A percentile compares a stretch with the other conserved stretches of the same genome.
phyloP scores from a whole-genome alignment of 2,888 invertebrate species.

The Ophonus ardosiacus region DNA sequence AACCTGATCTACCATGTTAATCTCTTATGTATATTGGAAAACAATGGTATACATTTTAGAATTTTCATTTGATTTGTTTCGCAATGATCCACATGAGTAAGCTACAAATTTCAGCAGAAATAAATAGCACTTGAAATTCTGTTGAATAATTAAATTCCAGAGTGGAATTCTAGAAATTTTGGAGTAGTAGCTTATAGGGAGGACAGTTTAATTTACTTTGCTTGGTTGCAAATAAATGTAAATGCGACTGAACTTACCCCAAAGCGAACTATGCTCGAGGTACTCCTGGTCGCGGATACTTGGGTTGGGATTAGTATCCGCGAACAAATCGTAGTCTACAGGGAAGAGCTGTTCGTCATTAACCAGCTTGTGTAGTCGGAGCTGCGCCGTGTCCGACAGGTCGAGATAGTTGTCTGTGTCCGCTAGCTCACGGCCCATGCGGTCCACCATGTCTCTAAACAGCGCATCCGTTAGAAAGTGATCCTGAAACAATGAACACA shows the following conservation, averaged over 20 bases:
- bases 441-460: slow-evolving; percentile 86
- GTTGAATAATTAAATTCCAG: background rate
- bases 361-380: slow-evolving; percentile 76
- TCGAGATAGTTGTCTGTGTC: slow-evolving; percentile 83
- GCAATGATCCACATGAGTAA: too few relatives aligned
- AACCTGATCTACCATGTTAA: too few relatives aligned
- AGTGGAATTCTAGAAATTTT: background rate
- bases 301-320: slow-evolving; percentile 85
- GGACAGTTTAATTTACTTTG: background rate
- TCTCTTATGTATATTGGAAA: too few relatives aligned
- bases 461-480: slow-evolving; percentile 84
- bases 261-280: slow-evolving; percentile 86
- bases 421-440: slow-evolving; percentile 86
- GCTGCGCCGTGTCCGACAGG: slow-evolving; percentile 76
- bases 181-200: background rate
- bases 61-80: too few relatives aligned
- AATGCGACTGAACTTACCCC: slow-evolving; percentile 68
- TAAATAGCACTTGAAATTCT: background rate
- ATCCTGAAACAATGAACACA: slow-evolving; percentile 74
- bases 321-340: slow-evolving; percentile 85
- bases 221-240: background rate
- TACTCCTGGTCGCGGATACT: slow-evolving; percentile 93
- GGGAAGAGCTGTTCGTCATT: slow-evolving; percentile 78
- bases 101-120: background rate
- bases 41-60: too few relatives aligned